Evolutionary conservation across 2,797 vertebrate species (phyloP), one percentile per base, ranked within the genome.

Genomic region (Periparus ater): DNA sequence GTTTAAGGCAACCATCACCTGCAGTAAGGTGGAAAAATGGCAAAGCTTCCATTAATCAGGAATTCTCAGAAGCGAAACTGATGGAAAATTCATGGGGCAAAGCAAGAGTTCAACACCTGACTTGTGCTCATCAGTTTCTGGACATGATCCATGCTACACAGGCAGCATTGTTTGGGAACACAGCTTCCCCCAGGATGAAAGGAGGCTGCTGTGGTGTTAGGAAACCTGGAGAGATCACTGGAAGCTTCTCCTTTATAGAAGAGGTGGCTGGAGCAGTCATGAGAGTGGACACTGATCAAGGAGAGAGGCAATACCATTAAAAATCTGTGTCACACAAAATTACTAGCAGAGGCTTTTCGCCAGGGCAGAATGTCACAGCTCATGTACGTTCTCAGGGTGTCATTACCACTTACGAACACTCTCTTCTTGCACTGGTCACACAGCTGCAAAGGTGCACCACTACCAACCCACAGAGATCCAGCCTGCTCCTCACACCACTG

Each of bases 1-100:
- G 40, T 93, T 96, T 94, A 95, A 88, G 94, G 89, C 91, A 96
- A 97, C 80, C 80, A 95, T 85, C 85, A 95, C 88, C 89, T 85
- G 67, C 42, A 80, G 76, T 73, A 38, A 74, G 17, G 15, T 4
- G 5, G 75, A 75, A 81, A 94, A 92, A 90, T 10, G 55, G 76
- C 87, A 91, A 97, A 96, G 58, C 84, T 88, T 65, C 88, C 95
- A 94, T 96, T 87, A 93, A 90, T 88, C 70, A 97, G 95, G 84
- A 95, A 88, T 92, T 88, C 95, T 76, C 79, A 90, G 94, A 93
- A 96, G 89, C 44, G 47, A 93, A 92, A 95, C 78, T 93, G 95
- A 92, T 94, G 88, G 93, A 95, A 95, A 96, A 93, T 88, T 91
- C 92, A 93, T 63, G 85, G 81, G 88, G 91, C 92, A 93, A 96